Percentiles rank a stretch among this genome's conserved stretches.
Conservation (phyloP, 1,140 invertebrate genomes). For the Eulimnadia texana region DNA sequence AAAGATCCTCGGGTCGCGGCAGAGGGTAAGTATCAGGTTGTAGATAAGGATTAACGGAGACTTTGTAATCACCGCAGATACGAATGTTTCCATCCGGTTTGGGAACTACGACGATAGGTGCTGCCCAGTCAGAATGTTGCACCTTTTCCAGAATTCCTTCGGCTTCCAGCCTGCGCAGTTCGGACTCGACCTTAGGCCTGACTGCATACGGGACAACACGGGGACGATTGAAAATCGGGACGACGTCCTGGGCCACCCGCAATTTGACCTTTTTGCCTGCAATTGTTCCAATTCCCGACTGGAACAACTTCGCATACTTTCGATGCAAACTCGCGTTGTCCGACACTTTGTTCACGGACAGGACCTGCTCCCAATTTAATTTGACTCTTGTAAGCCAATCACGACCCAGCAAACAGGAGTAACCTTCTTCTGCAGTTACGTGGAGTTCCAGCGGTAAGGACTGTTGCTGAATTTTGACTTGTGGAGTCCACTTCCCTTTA, state of each 20-base stretch:
- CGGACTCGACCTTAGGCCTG: neutral
- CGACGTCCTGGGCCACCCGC: no score
- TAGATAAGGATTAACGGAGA: conserved; percentile 20
- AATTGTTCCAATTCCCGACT: no score
- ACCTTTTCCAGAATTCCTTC: conserved; percentile 20
- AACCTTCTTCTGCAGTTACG: no score
- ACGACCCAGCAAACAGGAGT: neutral
- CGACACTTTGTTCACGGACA: neutral
- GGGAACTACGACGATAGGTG: conserved; percentile 28
- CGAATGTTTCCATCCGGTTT: conserved; percentile 26
- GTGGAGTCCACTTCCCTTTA: neutral
- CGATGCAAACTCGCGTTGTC: neutral
- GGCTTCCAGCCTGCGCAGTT: neutral
- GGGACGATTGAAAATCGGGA: conserved; percentile 10
- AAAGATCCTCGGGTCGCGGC: conserved; percentile 23
- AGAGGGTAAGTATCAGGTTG: conserved; percentile 22
- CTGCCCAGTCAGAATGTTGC: conserved; percentile 25
- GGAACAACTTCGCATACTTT: neutral
- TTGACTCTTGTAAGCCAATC: neutral
- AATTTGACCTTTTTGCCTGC: no score
- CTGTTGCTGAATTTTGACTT: neutral
- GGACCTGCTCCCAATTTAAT: neutral
- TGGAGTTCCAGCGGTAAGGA: neutral
- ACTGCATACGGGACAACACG: conserved; percentile 10
- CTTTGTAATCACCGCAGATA: conserved; percentile 29